Evolutionary conservation across 2,888 invertebrate species (phyloP).

Genomic region (Nemotelus pantherinus): DNA sequence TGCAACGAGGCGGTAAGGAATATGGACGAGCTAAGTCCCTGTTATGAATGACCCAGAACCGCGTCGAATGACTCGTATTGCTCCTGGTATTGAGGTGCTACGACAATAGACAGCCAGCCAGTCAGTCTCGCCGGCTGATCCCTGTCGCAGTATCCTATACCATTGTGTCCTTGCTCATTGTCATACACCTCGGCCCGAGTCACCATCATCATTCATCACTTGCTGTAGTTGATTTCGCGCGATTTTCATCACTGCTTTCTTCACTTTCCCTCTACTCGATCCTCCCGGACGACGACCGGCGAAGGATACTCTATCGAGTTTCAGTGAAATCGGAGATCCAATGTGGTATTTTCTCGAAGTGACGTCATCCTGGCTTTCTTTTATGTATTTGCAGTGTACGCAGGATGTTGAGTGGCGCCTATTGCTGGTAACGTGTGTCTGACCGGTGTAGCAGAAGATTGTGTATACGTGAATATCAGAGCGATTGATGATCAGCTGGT

Average conservation of each 20-base stretch:
- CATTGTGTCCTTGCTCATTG: neutral
- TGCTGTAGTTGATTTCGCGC: neutral
- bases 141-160: neutral
- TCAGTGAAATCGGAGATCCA: no score
- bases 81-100: neutral
- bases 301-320: no score
- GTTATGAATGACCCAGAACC: conserved; percentile 22
- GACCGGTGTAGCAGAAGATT: neutral
- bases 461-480: neutral
- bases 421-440: neutral
- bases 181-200: neutral
- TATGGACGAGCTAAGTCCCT: neutral
- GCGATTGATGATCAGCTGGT: conserved; percentile 19
- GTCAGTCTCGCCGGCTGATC: neutral
- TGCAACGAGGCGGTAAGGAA: neutral
- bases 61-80: conserved; percentile 24
- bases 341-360: no score
- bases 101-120: no score
- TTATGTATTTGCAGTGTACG: no score
- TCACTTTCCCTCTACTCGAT: neutral
- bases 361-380: no score
- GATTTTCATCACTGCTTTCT: neutral
- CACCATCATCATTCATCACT: neutral
- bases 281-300: no score
- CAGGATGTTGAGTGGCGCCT: no score